Evolutionary conservation across 2,888 invertebrate genomes (phyloP).

Genomic region (Melitaea athalia): DNA sequence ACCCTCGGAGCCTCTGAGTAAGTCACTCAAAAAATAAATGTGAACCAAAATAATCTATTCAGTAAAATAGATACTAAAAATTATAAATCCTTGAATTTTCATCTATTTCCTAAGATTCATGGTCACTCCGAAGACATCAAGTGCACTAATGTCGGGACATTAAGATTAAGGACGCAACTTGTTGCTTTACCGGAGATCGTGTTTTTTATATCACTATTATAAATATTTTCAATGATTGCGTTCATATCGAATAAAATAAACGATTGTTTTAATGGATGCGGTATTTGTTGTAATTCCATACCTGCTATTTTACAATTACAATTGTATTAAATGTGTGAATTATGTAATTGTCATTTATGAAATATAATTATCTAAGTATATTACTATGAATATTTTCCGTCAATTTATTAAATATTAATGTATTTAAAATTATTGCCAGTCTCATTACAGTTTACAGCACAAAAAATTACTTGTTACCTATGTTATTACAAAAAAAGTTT

Average conservation of each 20-base stretch:
- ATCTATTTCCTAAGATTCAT: slow-evolving; percentile 31
- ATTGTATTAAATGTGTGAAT: too few species aligned
- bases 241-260: slow-evolving; percentile 39
- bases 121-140: slow-evolving; percentile 53
- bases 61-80: background rate
- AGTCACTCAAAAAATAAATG: too few species aligned
- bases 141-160: slow-evolving; percentile 64
- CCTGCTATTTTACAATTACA: background rate
- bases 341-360: too few species aligned
- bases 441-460: too few species aligned
- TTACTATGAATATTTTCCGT: too few species aligned
- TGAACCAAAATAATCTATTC: background rate
- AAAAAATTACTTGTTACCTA: too few species aligned
- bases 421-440: too few species aligned
- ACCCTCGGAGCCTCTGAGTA: too few species aligned
- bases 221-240: slow-evolving; percentile 63
- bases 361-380: too few species aligned
- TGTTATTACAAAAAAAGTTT: too few species aligned
- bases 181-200: slow-evolving; percentile 70
- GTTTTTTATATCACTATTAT: slow-evolving; percentile 73
- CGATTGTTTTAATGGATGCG: slow-evolving; percentile 44
- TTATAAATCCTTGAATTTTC: background rate
- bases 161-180: slow-evolving; percentile 74
- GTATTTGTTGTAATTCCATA: slow-evolving; percentile 27
- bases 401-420: too few species aligned